These are phyloP conservation scores for Malacoraja senta DNA, from an alignment of 2,797 vertebrate species.

Conservation along the genomic window DNA sequence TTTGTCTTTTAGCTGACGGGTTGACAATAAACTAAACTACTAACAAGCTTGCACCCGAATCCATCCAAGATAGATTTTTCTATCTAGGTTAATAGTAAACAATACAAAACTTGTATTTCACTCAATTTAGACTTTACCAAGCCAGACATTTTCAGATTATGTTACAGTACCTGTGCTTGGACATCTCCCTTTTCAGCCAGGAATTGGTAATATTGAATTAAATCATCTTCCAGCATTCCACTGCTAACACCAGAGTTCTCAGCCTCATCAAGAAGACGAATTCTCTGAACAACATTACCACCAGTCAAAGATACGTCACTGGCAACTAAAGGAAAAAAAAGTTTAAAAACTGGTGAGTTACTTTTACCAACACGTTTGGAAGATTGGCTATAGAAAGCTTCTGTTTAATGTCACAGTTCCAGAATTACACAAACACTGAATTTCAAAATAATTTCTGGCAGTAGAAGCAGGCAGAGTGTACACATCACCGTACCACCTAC, in stretches of 20 bases:
- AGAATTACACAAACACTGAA: not conserved
- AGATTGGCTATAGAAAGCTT: not conserved
- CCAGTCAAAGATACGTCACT: conserved; percentile 91
- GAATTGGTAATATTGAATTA: conserved; percentile 98
- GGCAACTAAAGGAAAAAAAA: conserved; percentile 61
- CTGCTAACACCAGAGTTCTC: conserved; percentile 92
- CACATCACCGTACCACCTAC: too few relatives aligned
- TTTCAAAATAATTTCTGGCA: not conserved
- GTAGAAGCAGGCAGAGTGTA: not conserved
- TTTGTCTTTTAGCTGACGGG: too few relatives aligned
- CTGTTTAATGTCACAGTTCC: not conserved
- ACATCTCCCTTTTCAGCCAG: conserved; percentile 95
- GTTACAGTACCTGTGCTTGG: conserved; percentile 79
- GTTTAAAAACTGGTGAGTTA: not conserved
- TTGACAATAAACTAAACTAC: not conserved
- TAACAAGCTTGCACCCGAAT: not conserved
- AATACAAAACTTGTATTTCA: not conserved
- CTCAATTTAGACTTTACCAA: not conserved
- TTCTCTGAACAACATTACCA: conserved; percentile 87
- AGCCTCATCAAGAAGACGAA: conserved; percentile 85
- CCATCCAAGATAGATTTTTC: not conserved
- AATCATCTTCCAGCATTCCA: conserved; percentile 93
- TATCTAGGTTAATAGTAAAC: not conserved
- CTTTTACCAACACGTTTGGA: not conserved
- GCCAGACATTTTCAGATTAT: too few relatives aligned